Evolutionary conservation across 2,113 vertebrate species (phyloP), one percentile per base, ranked within the genome.

Genomic region (Tamias sibiricus): DNA sequence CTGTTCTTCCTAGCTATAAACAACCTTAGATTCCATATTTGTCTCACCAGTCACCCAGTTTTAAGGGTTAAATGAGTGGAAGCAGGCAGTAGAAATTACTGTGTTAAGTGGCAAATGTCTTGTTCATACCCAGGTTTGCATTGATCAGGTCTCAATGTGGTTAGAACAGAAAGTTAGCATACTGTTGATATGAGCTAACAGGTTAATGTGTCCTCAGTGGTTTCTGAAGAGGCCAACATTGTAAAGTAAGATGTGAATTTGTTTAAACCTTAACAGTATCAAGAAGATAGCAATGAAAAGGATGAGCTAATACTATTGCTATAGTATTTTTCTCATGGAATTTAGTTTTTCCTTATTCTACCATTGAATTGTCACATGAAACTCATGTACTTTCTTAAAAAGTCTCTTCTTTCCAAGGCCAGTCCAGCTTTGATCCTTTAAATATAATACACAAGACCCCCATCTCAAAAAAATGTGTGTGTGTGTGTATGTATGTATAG

Each of bases 271-370:
- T 22, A 69, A 62, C 14, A 74, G 47, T 54, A 89, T 40, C 54
- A 95, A 40, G 54, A 95, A 82, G 68, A 89, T 26, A 62, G 35
- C 49, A 52, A 83, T 85, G 37, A 85, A 82, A 79, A 88, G 47
- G 81, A 92, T 77, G 24, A 84, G 47, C 13, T 22, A 17, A 22
- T 59, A 76, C 24, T 62, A 19, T 76, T 52, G 64, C n/a, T 90
- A 74, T 0, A 68, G 79, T 66, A 77, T 62, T 85, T 92, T 95
- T 66, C 44, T 92, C 77, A 80, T 54, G 59, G 74, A 86, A 85
- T 92, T 86, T 83, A 64, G 17, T 62, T 84, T 83, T 95, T 92
- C 49, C 64, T 93, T 85, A 71, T 76, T 81, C 35, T 86, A 83
- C 40, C 57, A 82, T 2, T 89, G 66, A 87, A 72, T 3, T 82